Evolutionary conservation across 1,140 invertebrate species (phyloP), one percentile per base, ranked within the genome.

Genomic region (Apolygus lucorum): DNA sequence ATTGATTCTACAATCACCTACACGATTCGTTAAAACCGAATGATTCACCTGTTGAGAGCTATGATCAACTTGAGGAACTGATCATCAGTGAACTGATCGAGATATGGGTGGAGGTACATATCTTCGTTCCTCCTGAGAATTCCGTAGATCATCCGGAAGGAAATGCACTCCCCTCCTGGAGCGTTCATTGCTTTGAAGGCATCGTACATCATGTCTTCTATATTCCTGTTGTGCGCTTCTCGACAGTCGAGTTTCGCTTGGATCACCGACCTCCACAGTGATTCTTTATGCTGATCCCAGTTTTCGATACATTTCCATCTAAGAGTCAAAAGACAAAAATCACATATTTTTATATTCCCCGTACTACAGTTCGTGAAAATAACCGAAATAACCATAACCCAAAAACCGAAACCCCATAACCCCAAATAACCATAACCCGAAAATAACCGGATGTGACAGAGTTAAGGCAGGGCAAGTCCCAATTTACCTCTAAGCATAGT

Each of bases 71-170:
- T 11, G 22, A 59, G 8, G 22, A 59, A 13, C 22, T 17, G 22
- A 8, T 17, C 11, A 22, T 59, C 54, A 21, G 11, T 24, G 54
- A 59, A 24, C 8, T 24, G 4, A 24, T 13, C 54, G 22, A 59
- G 13, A 22, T 17, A 59, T 4, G 11, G 4, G 54, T 17, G 11
- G 8, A 59, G 22, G 22, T 59, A 13, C 54, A 59, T 17, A 59
- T 59, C 54, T 59, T 59, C 54, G 54, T 59, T 59, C 22, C 54
- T 59, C 22, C 22, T 59, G 8, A 59, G 22, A 13, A 59, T 17
- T 4, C 22, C 22, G 54, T 59, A 59, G 4, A 59, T 17, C 54
- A 59, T 59, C 22, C 22, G 8, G 54, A 59, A 59, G 2, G 54
- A 8, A 4, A 59, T 21, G 22, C 54, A 59, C 22, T 59, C 54